Evolutionary conservation across 2,113 vertebrate species (phyloP).

Genomic region (Heterocephalus glaber): DNA sequence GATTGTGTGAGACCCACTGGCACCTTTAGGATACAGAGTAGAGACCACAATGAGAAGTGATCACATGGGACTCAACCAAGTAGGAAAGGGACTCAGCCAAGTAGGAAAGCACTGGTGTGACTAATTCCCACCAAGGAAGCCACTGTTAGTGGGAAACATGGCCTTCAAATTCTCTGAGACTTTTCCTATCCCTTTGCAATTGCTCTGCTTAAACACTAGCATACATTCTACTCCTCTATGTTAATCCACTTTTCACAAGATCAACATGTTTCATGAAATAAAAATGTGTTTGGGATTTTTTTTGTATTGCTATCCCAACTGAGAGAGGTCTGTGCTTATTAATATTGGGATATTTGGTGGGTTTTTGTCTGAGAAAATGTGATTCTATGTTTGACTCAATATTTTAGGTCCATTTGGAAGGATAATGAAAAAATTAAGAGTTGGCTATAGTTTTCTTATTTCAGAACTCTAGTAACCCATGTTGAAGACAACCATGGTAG

Average conservation of each 20-base stretch:
- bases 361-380: slow-evolving; percentile 47
- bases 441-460: not conserved
- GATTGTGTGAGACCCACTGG: not conserved
- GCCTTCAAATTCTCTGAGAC: not conserved
- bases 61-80: not conserved
- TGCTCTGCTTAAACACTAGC: not conserved
- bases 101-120: not conserved
- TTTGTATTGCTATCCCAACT: not conserved
- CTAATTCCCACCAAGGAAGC: not conserved
- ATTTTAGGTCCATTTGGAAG: not conserved
- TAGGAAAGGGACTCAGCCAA: not conserved
- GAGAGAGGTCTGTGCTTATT: not conserved
- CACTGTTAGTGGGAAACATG: not conserved
- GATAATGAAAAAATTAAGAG: not conserved
- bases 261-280: not conserved
- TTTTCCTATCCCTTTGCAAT: not conserved
- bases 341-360: not conserved
- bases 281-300: not conserved
- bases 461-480: not conserved
- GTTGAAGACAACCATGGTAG: not conserved
- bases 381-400: not conserved
- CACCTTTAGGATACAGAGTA: not conserved
- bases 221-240: not conserved
- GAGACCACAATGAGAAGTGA: not conserved
- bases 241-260: not conserved